Evolutionary conservation across 2,888 invertebrate genomes (phyloP).

Genomic region (Slavum lentiscoides): DNA sequence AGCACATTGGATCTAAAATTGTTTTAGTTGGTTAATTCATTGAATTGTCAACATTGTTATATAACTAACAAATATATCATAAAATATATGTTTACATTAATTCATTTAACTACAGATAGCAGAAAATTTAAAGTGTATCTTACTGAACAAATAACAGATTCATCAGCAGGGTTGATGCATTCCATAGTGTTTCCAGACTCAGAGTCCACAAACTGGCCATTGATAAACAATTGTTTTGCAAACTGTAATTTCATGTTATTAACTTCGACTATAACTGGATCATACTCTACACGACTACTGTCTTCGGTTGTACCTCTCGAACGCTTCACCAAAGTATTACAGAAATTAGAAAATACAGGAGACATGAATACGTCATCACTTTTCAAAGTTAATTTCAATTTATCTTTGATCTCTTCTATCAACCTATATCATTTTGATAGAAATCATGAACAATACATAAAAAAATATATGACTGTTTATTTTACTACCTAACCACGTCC

Average conservation of each 20-base stretch:
- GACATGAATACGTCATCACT: slow-evolving; percentile 94
- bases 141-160: slow-evolving; percentile 75
- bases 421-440: slow-evolving; percentile 63
- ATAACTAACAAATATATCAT: too few species aligned
- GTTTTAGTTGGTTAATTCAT: background rate
- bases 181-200: slow-evolving; percentile 67
- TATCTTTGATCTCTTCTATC: slow-evolving; percentile 89
- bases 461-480: background rate
- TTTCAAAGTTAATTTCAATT: slow-evolving; percentile 74
- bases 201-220: slow-evolving; percentile 85
- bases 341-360: slow-evolving; percentile 83
- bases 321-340: slow-evolving; percentile 68
- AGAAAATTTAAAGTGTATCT: slow-evolving; percentile 29
- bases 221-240: slow-evolving; percentile 87
- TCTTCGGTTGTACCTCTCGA: slow-evolving; percentile 67
- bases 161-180: slow-evolving; percentile 81
- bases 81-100: background rate
- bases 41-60: too few species aligned
- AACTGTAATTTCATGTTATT: slow-evolving; percentile 85
- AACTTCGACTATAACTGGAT: slow-evolving; percentile 74
- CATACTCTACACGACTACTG: slow-evolving; percentile 67
- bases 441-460: slow-evolving; percentile 15
- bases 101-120: too few species aligned
- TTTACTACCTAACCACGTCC: slow-evolving; percentile 79
- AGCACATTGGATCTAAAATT: slow-evolving; percentile 67